Percentiles rank a stretch among this genome's conserved stretches.
Conservation (phyloP, 2,797 vertebrate species). For the Heliangelus exortis region DNA sequence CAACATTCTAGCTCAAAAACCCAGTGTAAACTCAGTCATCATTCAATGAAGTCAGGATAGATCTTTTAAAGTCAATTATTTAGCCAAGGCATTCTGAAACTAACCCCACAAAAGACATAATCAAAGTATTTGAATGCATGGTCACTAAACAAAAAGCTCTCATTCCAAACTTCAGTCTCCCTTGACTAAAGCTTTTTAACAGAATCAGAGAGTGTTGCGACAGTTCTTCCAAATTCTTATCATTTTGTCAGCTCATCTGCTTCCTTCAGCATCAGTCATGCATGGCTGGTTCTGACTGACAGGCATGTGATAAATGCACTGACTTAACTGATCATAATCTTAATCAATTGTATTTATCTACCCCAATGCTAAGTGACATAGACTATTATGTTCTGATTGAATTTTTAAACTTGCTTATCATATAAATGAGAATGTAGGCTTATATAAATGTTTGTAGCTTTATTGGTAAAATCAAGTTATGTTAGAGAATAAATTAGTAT, state of each 20-base stretch:
- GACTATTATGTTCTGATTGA: not conserved
- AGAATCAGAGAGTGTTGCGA: not conserved
- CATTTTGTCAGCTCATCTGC: conserved; percentile 11
- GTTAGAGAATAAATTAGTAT: not conserved
- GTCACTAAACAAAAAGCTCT: not conserved
- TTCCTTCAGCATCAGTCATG: not conserved
- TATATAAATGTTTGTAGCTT: not conserved
- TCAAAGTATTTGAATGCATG: not conserved
- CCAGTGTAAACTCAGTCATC: not conserved
- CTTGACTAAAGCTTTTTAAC: not conserved
- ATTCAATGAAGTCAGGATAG: not conserved
- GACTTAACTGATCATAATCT: not conserved
- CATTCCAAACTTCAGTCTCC: not conserved
- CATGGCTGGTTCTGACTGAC: not conserved
- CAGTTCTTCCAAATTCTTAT: not conserved
- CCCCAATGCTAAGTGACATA: not conserved
- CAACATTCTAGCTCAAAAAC: not conserved
- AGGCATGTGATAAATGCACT: conserved; percentile 7
- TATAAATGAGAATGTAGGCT: not conserved
- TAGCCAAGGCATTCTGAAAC: not conserved
- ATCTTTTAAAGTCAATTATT: not conserved
- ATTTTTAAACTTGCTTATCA: not conserved
- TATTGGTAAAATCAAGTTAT: not conserved
- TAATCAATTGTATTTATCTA: not conserved
- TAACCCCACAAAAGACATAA: not conserved